These are phyloP conservation scores for Unio delphinus DNA, from an alignment of 2,888 invertebrate genomes.

Conservation along the genomic window DNA sequence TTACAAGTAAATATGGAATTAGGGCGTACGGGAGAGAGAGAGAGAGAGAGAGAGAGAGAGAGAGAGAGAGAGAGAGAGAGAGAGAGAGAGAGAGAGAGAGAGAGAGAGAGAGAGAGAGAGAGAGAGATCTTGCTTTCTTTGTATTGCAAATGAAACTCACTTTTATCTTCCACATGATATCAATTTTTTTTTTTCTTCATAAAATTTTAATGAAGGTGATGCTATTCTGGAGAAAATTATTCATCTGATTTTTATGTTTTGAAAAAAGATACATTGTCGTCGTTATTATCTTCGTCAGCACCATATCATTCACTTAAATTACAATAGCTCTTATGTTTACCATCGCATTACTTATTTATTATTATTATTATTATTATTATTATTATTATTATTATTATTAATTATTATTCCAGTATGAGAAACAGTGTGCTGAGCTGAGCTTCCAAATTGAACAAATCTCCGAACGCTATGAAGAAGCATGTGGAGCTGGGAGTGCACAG, in stretches of 20 bases:
- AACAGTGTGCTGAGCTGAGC: constrained; percentile 98
- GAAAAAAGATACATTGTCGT: background rate
- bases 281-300: background rate
- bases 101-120: constrained; percentile 10
- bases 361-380: constrained; percentile 12
- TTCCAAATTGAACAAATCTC: constrained; percentile 98
- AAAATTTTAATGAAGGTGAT: background rate
- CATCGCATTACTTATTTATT: background rate
- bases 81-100: constrained; percentile 12
- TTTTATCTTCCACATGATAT: too few relatives aligned
- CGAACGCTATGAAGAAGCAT: constrained; percentile 99
- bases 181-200: too few relatives aligned
- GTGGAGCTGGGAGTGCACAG: constrained; percentile 98
- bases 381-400: constrained; percentile 13
- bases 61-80: constrained; percentile 10
- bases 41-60: constrained; percentile 11
- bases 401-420: constrained; percentile 87
- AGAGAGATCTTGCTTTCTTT: background rate
- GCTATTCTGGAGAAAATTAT: background rate
- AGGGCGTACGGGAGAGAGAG: background rate
- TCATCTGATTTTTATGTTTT: background rate
- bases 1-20: background rate
- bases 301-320: constrained; percentile 1
- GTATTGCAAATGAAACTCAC: too few relatives aligned
- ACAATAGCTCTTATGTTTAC: background rate